Percentiles rank a stretch among this genome's conserved stretches.
These are phyloP conservation scores for Stomatorhinus ivindoensis DNA, from an alignment of 2,113 vertebrate genomes.

Conservation along the genomic window DNA sequence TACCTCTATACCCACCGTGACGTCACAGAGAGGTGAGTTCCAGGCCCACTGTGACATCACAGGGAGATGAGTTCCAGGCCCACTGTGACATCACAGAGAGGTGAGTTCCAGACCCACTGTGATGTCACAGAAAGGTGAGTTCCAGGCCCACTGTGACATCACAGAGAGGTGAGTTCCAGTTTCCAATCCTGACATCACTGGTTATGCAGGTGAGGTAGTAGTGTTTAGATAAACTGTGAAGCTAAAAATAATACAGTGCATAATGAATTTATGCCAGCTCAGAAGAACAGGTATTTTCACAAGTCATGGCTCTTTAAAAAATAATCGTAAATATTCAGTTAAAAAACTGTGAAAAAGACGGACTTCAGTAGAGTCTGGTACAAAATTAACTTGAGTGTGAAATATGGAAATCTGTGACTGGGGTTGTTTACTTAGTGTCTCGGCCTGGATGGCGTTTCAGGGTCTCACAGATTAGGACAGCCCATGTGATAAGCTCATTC, in stretches of 20 bases:
- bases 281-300: not conserved
- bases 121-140: not conserved
- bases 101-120: not conserved
- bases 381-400: not conserved
- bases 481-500: not conserved
- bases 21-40: not conserved
- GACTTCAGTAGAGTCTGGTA: not conserved
- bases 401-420: not conserved
- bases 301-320: not conserved
- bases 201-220: not conserved
- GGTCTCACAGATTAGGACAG: slow-evolving; percentile 46
- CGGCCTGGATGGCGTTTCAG: slow-evolving; percentile 53
- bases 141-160: not conserved
- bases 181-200: not conserved
- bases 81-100: too few relatives aligned
- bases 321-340: not conserved
- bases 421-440: slow-evolving; percentile 9
- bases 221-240: not conserved
- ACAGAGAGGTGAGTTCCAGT: not conserved
- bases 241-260: not conserved
- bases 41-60: not conserved
- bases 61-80: too few relatives aligned
- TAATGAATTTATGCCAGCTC: not conserved
- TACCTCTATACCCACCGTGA: slow-evolving; percentile 51
- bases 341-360: not conserved